Percentiles rank a stretch among this genome's conserved stretches.
Conservation (phyloP, 2,113 vertebrate genomes). For the Leptodactylus fuscus region DNA sequence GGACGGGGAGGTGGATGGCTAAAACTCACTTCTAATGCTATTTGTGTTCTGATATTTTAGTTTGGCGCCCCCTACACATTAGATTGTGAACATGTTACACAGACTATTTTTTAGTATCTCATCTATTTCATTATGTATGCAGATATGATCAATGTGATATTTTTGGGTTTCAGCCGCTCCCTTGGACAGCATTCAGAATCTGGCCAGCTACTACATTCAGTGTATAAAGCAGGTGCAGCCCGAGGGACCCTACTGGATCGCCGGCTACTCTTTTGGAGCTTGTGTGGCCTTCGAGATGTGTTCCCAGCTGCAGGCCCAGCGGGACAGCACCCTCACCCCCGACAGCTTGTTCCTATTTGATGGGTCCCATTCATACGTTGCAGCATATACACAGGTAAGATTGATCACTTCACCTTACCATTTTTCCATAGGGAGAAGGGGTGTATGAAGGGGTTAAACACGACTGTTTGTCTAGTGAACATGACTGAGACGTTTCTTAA, state of each 20-base stretch:
- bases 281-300: conserved; percentile 98
- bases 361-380: conserved; percentile 91
- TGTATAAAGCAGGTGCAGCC: conserved; percentile 88
- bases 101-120: too few species aligned
- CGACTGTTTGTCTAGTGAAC: too few species aligned
- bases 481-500: too few species aligned
- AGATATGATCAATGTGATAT: neutral
- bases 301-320: conserved; percentile 86
- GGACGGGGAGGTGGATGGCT: too few species aligned
- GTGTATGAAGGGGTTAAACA: too few species aligned
- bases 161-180: conserved; percentile 81
- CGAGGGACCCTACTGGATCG: conserved; percentile 90
- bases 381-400: conserved; percentile 91
- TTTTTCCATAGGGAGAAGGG: neutral
- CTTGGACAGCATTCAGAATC: conserved; percentile 88
- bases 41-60: too few species aligned
- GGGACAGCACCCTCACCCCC: conserved; percentile 70
- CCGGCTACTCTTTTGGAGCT: conserved; percentile 95
- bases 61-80: too few species aligned
- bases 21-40: too few species aligned
- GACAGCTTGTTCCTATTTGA: conserved; percentile 91
- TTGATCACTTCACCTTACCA: neutral
- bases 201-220: conserved; percentile 88
- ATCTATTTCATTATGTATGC: too few species aligned
- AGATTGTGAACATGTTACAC: too few species aligned